These are phyloP conservation scores for Drosophila mulleri DNA, from an alignment of 2,888 invertebrate genomes.

Conservation along the genomic window DNA sequence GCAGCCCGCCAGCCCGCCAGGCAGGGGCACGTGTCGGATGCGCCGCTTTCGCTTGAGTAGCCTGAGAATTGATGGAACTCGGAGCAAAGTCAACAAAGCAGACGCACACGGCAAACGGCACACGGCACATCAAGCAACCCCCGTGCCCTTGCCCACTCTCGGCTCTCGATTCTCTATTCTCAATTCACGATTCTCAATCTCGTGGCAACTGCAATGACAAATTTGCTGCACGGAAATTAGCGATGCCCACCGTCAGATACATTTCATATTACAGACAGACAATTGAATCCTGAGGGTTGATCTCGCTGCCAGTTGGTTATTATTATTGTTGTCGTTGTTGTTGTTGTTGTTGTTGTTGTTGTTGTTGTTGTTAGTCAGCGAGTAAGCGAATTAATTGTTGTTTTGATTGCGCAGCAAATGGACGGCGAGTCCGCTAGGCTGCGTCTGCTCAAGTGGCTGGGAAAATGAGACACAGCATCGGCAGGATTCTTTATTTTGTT, in stretches of 20 bases:
- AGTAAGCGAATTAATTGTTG: slow-evolving; percentile 81
- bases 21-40: slow-evolving; percentile 72
- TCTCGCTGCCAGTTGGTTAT: slow-evolving; percentile 14
- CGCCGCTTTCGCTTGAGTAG: slow-evolving; percentile 70
- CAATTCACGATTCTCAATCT: too few relatives aligned
- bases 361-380: slow-evolving; percentile 39
- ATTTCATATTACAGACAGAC: slow-evolving; percentile 80
- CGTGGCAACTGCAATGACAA: slow-evolving; percentile 68
- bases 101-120: slow-evolving; percentile 6
- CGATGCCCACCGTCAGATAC: slow-evolving; percentile 75
- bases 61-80: slow-evolving; percentile 72
- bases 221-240: slow-evolving; percentile 77
- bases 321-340: background rate
- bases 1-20: slow-evolving; percentile 18
- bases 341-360: slow-evolving; percentile 3
- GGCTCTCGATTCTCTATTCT: background rate
- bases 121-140: slow-evolving; percentile 33
- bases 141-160: background rate
- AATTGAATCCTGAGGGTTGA: slow-evolving; percentile 79
- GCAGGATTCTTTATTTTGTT: background rate
- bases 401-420: slow-evolving; percentile 76
- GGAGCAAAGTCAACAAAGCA: slow-evolving; percentile 54
- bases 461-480: slow-evolving; percentile 49
- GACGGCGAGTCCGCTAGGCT: slow-evolving; percentile 15
- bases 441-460: slow-evolving; percentile 65